phyloP scores from a whole-genome alignment of 2,797 vertebrate genomes.

The Acestrorhynchus altus region DNA sequence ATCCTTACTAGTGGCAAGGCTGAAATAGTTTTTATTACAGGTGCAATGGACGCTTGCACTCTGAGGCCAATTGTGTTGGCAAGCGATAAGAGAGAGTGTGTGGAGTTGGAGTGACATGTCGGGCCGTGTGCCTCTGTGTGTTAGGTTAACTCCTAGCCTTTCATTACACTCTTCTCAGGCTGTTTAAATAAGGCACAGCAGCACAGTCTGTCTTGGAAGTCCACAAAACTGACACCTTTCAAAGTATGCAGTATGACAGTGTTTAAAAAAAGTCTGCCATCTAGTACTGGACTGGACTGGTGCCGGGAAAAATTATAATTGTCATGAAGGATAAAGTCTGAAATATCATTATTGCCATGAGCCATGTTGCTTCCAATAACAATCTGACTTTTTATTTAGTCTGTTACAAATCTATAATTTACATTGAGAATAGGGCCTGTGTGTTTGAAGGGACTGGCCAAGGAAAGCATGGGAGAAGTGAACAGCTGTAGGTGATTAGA shows the following conservation, averaged over 20 bases:
- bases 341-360: slow-evolving; percentile 81
- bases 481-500: slow-evolving; percentile 96
- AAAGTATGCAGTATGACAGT: slow-evolving; percentile 40
- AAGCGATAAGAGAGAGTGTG: slow-evolving; percentile 50
- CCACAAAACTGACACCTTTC: slow-evolving; percentile 53
- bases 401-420: slow-evolving; percentile 88
- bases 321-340: slow-evolving; percentile 77
- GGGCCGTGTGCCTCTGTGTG: slow-evolving; percentile 50
- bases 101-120: slow-evolving; percentile 43
- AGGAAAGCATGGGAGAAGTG: slow-evolving; percentile 84
- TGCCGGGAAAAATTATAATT: slow-evolving; percentile 76
- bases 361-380: slow-evolving; percentile 85
- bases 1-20: slow-evolving; percentile 53
- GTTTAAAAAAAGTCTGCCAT: slow-evolving; percentile 30
- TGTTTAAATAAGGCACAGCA: slow-evolving; percentile 51
- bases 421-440: slow-evolving; percentile 84
- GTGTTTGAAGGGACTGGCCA: slow-evolving; percentile 86
- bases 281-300: slow-evolving; percentile 37
- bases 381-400: slow-evolving; percentile 86
- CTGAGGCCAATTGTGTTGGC: slow-evolving; percentile 53
- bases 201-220: slow-evolving; percentile 42
- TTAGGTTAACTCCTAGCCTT: slow-evolving; percentile 51
- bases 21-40: slow-evolving; percentile 52
- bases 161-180: slow-evolving; percentile 60
- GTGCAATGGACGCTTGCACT: slow-evolving; percentile 30